Evolutionary conservation across 2,888 invertebrate species (phyloP), one percentile per base, ranked within the genome.

Genomic region (Aporophyla nigra): DNA sequence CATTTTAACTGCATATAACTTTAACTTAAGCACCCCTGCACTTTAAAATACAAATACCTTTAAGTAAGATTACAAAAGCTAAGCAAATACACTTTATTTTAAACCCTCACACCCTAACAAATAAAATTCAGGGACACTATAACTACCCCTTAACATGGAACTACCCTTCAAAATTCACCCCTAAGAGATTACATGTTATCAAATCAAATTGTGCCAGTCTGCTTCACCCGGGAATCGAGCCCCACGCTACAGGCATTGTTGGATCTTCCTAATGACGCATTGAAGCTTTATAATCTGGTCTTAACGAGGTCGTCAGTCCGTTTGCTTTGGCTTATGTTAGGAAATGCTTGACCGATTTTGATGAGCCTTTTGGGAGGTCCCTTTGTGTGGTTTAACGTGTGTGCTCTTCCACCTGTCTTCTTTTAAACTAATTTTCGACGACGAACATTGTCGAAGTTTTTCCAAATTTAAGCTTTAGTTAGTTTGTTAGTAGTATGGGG

Each of bases 201-300:
- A 89, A 92, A 92, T 91, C 90, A 90, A 91, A 92, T 91, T 88
- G 90, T 91, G 87, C 87, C 91, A 90, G 91, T 91, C 91, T 91
- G 86, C 86, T 91, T 86, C 87, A 84, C 86, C 58, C 83, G 90
- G 84, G 89, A 88, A 73, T 86, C 76, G 86, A 85, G 86, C 86
- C 84, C 80, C 67, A 71, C 79, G 76, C 84, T 43, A 51, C 68
- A 62, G 83, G 80, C 71, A 79, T 83, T 79, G 73, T 80, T 72
- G 46, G 51, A 54, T 74, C 63, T 65, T 72, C 63, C 71, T 74
- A 84, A 73, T 80, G 87, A 83, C 68, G 85, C 78, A 80, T 81
- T 87, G 76, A 73, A 86, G 76, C 66, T 73, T 71, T 82, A 69
- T 87, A 86, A 86, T 84, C 78, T 76, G 72, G 33, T 69, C 71